phyloP scores from a whole-genome alignment of 1,140 invertebrate genomes.

The Lordiphosa clarofinis region DNA sequence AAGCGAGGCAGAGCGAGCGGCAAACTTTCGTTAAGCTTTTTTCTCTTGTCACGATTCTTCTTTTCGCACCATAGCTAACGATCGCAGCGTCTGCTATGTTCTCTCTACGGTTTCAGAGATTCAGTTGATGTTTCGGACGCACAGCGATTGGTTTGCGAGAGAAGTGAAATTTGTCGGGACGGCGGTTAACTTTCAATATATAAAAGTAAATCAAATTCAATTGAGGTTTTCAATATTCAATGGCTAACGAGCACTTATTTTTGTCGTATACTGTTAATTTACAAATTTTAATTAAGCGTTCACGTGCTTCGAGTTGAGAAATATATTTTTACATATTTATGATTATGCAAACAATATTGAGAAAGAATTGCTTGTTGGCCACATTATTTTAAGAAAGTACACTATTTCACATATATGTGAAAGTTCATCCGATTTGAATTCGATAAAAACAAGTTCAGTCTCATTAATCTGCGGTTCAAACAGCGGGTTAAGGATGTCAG shows the following conservation, averaged over 20 bases:
- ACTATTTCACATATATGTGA: slow-evolving; percentile 1
- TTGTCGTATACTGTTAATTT: background rate
- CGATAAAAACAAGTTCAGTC: background rate
- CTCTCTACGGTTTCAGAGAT: slow-evolving; percentile 5
- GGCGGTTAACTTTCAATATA: slow-evolving; percentile 4
- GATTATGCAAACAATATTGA: slow-evolving; percentile 61
- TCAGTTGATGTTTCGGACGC: slow-evolving; percentile 31
- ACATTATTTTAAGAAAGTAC: background rate
- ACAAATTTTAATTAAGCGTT: background rate
- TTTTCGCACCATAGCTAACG: slow-evolving; percentile 1
- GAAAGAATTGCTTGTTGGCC: slow-evolving; percentile 13
- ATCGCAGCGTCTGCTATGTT: background rate
- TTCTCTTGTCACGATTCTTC: background rate
- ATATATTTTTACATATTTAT: slow-evolving; percentile 38
- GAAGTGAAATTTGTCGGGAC: slow-evolving; percentile 18
- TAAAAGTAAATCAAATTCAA: slow-evolving; percentile 54
- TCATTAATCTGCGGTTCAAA: background rate
- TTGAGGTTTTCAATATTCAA: slow-evolving; percentile 20
- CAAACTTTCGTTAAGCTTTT: slow-evolving; percentile 32
- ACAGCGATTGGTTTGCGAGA: slow-evolving; percentile 32
- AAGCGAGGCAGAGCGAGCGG: background rate
- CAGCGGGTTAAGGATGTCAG: slow-evolving; percentile 7
- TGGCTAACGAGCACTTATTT: background rate
- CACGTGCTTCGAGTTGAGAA: slow-evolving; percentile 3
- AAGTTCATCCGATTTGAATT: too few relatives aligned